Evolutionary conservation across 2,113 vertebrate genomes (phyloP).

Genomic region (Elephas maximus): DNA sequence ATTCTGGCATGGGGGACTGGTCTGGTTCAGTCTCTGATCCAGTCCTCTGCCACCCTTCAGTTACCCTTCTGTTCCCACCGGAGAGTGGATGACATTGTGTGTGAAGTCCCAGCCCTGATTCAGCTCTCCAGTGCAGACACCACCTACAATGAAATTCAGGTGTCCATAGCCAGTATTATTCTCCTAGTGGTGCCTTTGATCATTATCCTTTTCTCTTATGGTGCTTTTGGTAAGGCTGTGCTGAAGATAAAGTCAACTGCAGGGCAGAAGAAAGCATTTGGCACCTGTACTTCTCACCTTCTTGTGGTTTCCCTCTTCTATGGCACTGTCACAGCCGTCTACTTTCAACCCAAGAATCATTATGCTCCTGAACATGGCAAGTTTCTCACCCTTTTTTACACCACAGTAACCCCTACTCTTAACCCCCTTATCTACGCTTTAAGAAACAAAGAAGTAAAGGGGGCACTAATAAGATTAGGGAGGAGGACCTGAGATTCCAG

Average conservation of each 20-base stretch:
- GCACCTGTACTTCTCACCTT: slow-evolving; percentile 67
- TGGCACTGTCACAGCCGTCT: slow-evolving; percentile 64
- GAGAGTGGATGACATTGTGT: slow-evolving; percentile 60
- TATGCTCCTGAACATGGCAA: slow-evolving; percentile 52
- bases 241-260: slow-evolving; percentile 58
- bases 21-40: slow-evolving; percentile 65
- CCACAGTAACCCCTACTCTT: slow-evolving; percentile 64
- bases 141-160: slow-evolving; percentile 60
- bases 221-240: slow-evolving; percentile 52
- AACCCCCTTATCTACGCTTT: slow-evolving; percentile 69
- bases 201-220: slow-evolving; percentile 60
- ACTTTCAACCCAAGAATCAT: slow-evolving; percentile 68
- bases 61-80: slow-evolving; percentile 59
- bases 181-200: slow-evolving; percentile 62
- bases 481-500: not conserved
- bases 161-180: slow-evolving; percentile 60
- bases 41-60: slow-evolving; percentile 50
- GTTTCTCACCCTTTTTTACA: slow-evolving; percentile 74
- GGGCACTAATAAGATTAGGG: slow-evolving; percentile 35
- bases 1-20: slow-evolving; percentile 57
- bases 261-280: slow-evolving; percentile 65
- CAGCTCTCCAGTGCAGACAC: slow-evolving; percentile 62
- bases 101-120: slow-evolving; percentile 69
- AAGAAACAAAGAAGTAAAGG: slow-evolving; percentile 74
- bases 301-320: slow-evolving; percentile 74